Percentiles rank a stretch among this genome's conserved stretches.
These are phyloP conservation scores for Polypterus senegalus DNA, from an alignment of 2,113 vertebrate species.

Conservation along the genomic window DNA sequence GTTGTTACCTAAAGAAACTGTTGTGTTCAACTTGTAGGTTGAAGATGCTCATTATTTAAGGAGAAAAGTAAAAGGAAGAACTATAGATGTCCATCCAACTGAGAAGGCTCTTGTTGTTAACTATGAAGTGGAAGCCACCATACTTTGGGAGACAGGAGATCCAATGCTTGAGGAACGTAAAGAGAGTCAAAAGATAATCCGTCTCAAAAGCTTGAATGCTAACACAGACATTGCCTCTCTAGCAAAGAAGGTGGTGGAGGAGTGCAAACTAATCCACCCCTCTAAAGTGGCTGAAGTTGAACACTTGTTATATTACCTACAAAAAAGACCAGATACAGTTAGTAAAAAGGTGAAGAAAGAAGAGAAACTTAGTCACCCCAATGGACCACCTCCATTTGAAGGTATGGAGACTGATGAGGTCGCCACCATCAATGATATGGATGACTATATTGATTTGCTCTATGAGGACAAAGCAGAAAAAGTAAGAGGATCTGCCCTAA, in stretches of 20 bases:
- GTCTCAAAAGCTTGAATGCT: constrained; percentile 86
- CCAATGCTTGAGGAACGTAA: constrained; percentile 77
- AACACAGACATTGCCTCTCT: constrained; percentile 81
- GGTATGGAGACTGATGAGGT: constrained; percentile 86
- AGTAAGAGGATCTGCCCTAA: constrained; percentile 72
- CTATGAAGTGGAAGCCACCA: constrained; percentile 86
- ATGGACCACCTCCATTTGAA: constrained; percentile 71
- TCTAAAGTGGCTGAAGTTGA: constrained; percentile 82
- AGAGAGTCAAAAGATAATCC: constrained; percentile 92
- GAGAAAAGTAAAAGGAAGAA: constrained; percentile 79
- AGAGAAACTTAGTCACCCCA: constrained; percentile 63
- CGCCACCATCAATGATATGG: constrained; percentile 75
- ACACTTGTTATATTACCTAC: constrained; percentile 83
- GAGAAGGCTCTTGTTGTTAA: constrained; percentile 86
- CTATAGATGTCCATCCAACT: constrained; percentile 81
- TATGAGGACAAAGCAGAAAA: constrained; percentile 88
- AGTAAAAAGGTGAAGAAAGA: constrained; percentile 62
- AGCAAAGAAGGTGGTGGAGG: constrained; percentile 87
- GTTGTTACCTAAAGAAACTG: too few species aligned
- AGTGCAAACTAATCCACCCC: constrained; percentile 83
- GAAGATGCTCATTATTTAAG: neutral
- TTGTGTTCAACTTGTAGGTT: too few species aligned
- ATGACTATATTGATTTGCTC: constrained; percentile 81
- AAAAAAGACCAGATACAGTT: constrained; percentile 69
- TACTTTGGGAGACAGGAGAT: constrained; percentile 74